Conservation (phyloP, 2,797 vertebrate species). For the Notamacropus eugenii region DNA sequence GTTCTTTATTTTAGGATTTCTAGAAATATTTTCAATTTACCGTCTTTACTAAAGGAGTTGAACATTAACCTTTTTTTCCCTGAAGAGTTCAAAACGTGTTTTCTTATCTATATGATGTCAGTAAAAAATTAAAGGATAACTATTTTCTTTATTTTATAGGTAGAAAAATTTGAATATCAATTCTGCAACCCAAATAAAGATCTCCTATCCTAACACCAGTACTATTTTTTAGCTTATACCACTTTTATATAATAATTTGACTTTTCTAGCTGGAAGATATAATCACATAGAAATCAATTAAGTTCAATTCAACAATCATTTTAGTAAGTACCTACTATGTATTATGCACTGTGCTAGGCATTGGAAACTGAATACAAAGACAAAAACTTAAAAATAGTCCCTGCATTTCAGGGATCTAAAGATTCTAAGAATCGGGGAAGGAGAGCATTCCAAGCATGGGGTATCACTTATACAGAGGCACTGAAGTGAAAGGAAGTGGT, state of each 20-base stretch:
- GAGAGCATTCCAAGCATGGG: neutral
- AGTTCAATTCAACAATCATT: neutral
- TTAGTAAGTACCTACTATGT: neutral
- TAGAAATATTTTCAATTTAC: neutral
- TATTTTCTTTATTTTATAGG: neutral
- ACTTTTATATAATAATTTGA: neutral
- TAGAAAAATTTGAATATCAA: neutral
- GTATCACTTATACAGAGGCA: neutral
- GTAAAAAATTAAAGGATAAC: neutral
- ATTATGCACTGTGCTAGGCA: neutral
- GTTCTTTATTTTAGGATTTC: neutral
- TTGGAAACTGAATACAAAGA: neutral
- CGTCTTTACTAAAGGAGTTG: neutral
- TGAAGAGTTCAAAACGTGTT: neutral
- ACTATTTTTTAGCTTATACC: neutral
- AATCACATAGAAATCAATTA: neutral
- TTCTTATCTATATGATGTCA: neutral
- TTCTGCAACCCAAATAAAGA: neutral
- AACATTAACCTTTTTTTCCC: neutral
- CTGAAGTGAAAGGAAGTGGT: neutral
- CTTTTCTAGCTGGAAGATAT: neutral
- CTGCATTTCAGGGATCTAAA: neutral
- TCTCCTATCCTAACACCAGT: neutral
- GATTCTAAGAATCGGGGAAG: neutral
- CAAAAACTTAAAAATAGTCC: neutral